These are phyloP conservation scores for Tenthredo amoena DNA, from an alignment of 2,888 invertebrate genomes.

Conservation along the genomic window DNA sequence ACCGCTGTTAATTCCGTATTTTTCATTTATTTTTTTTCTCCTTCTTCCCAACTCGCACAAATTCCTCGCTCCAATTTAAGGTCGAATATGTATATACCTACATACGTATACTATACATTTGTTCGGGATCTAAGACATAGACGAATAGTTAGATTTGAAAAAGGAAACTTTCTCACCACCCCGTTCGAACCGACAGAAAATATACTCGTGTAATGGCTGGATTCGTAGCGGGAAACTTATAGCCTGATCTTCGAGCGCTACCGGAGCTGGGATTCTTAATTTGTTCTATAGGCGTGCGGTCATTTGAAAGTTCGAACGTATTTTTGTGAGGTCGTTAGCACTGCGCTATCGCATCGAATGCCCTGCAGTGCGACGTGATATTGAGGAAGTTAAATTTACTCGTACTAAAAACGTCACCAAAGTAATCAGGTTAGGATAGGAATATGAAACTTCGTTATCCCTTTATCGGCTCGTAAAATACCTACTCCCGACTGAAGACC, in stretches of 20 bases:
- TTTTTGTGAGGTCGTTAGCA: slow-evolving; percentile 29
- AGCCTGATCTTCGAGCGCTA: slow-evolving; percentile 14
- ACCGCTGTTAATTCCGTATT: too few species aligned
- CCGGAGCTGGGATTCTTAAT: slow-evolving; percentile 31
- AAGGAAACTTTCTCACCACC: slow-evolving; percentile 7
- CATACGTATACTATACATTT: background rate
- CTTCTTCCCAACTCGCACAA: background rate
- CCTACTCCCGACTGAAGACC: background rate
- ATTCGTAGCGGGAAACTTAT: slow-evolving; percentile 3
- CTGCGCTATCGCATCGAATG: background rate
- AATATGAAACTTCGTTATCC: slow-evolving; percentile 30
- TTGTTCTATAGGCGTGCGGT: slow-evolving; percentile 34
- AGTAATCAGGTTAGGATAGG: slow-evolving; percentile 44
- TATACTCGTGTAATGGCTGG: background rate
- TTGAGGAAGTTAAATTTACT: slow-evolving; percentile 48
- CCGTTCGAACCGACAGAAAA: background rate
- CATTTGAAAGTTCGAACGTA: slow-evolving; percentile 38
- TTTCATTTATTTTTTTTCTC: background rate
- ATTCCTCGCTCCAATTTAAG: background rate
- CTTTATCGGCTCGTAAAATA: slow-evolving; percentile 47
- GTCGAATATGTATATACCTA: background rate
- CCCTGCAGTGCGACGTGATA: slow-evolving; percentile 31
- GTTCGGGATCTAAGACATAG: background rate
- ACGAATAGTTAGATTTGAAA: background rate
- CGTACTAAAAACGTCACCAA: slow-evolving; percentile 42